phyloP scores from a whole-genome alignment of 2,113 vertebrate genomes.

The Leptocoma aspasia region DNA sequence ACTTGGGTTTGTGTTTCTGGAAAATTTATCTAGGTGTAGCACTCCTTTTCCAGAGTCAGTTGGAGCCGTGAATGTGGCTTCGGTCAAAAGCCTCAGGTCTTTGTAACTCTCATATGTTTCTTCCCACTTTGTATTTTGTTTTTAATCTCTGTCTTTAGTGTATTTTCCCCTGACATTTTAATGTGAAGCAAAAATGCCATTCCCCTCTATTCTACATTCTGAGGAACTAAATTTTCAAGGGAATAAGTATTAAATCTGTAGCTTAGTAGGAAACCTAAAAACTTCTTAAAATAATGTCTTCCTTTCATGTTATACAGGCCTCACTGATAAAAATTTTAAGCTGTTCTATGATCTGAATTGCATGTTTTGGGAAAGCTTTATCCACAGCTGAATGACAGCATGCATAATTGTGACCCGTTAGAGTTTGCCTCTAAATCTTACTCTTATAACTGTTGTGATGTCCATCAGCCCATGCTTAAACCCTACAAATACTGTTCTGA shows the following conservation, averaged over 20 bases:
- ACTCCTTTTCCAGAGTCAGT: neutral
- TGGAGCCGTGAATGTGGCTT: neutral
- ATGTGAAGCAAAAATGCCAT: neutral
- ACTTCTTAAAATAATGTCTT: neutral
- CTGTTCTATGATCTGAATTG: neutral
- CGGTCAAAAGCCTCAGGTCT: neutral
- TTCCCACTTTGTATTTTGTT: too few species aligned
- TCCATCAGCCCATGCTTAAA: neutral
- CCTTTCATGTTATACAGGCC: neutral
- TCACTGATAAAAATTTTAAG: neutral
- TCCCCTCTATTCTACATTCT: neutral
- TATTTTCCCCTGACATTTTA: neutral
- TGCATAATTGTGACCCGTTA: neutral
- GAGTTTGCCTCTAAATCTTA: neutral
- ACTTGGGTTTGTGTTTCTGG: neutral
- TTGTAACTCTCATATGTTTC: neutral
- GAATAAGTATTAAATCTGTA: neutral
- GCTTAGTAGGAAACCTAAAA: neutral
- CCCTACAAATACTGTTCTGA: neutral
- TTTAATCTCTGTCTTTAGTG: neutral
- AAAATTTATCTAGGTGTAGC: neutral
- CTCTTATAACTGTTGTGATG: neutral
- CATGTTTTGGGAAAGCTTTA: neutral
- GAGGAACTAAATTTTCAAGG: neutral
- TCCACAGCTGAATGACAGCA: neutral